Evolutionary conservation across 2,797 vertebrate genomes (phyloP).

Genomic region (Coilia nasus): DNA sequence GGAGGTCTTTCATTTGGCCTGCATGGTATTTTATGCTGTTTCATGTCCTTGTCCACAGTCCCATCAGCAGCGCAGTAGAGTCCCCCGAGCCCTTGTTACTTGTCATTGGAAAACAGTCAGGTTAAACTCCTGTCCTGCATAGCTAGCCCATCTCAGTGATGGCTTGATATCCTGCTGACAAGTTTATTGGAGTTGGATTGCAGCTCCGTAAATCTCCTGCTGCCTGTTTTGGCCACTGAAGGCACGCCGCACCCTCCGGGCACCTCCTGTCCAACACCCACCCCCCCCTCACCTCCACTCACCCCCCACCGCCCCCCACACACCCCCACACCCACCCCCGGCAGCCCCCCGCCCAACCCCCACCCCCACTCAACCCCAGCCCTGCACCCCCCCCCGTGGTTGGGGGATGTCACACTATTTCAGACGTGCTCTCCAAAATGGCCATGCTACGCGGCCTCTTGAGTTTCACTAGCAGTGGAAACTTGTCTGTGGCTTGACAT

Average conservation of each 20-base stretch:
- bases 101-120: not conserved
- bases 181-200: not conserved
- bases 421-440: not conserved
- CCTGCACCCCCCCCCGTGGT: not conserved
- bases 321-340: too few species aligned
- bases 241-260: too few species aligned
- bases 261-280: too few species aligned
- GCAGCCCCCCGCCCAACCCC: too few species aligned
- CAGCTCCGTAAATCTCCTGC: not conserved
- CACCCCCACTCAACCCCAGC: not conserved
- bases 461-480: not conserved
- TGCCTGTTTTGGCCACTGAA: not conserved
- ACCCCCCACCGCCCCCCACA: too few species aligned
- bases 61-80: not conserved
- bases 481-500: not conserved
- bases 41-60: not conserved
- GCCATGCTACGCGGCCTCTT: not conserved
- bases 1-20: not conserved
- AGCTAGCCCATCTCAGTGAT: not conserved
- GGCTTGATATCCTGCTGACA: not conserved
- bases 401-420: constrained; percentile 7
- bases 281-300: too few species aligned
- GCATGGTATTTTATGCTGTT: not conserved
- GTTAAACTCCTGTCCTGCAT: not conserved
- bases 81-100: not conserved